Percentiles rank a stretch among this genome's conserved stretches.
These are phyloP conservation scores for Dicentrarchus labrax DNA, from an alignment of 2,113 vertebrate species.

Conservation along the genomic window DNA sequence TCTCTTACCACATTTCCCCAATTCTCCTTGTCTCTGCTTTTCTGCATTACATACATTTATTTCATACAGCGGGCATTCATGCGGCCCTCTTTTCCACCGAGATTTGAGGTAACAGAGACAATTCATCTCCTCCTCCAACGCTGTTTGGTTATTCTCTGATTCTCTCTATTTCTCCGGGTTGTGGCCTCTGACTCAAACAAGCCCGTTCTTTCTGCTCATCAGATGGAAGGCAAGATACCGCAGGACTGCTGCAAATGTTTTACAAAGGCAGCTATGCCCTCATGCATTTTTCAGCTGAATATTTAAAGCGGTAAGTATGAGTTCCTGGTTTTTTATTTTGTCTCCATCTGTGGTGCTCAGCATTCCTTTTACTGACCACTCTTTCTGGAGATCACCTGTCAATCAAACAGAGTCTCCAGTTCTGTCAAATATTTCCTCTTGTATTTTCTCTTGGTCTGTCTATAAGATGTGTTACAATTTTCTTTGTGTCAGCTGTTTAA, in stretches of 20 bases:
- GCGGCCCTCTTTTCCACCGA: neutral
- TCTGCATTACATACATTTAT: constrained; percentile 31
- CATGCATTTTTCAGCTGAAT: constrained; percentile 58
- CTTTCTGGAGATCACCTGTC: constrained; percentile 13
- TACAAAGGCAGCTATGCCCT: constrained; percentile 38
- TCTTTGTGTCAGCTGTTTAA: neutral
- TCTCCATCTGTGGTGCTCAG: constrained; percentile 30
- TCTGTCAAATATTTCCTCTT: neutral
- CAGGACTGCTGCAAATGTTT: constrained; percentile 57
- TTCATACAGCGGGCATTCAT: constrained; percentile 19
- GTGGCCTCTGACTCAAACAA: constrained; percentile 42
- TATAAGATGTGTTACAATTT: neutral
- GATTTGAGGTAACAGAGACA: constrained; percentile 31
- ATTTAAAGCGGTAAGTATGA: constrained; percentile 26
- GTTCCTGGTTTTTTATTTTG: constrained; percentile 11
- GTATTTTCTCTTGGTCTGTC: neutral
- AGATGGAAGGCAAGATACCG: constrained; percentile 26
- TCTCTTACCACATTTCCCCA: constrained; percentile 13
- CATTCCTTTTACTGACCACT: neutral
- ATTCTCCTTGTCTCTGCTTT: constrained; percentile 4
- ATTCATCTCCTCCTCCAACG: constrained; percentile 22
- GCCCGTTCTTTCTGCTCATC: constrained; percentile 27
- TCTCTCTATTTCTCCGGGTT: constrained; percentile 19
- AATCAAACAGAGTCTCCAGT: neutral
- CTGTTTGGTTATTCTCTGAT: constrained; percentile 12